Conservation (phyloP, 2,888 invertebrate species). For the Nudaria mundana region DNA sequence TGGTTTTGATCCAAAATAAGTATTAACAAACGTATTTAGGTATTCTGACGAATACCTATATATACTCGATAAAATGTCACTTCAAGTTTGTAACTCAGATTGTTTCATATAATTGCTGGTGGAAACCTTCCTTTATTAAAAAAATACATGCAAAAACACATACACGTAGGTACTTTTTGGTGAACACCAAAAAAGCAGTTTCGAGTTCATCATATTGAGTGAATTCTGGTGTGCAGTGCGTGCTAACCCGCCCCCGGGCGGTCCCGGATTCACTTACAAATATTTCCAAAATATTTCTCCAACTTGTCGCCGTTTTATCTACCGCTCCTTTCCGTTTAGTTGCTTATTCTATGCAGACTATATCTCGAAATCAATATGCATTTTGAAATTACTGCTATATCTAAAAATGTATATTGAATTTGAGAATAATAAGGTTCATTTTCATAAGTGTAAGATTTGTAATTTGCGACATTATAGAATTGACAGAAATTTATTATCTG, state of each 20-base stretch:
- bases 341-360: constrained; percentile 57
- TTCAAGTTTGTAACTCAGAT: no score
- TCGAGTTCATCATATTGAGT: constrained; percentile 38
- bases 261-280: constrained; percentile 69
- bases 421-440: not conserved
- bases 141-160: no score
- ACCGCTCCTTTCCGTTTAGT: constrained; percentile 77
- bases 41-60: no score
- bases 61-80: no score
- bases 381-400: not conserved
- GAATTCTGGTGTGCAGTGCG: constrained; percentile 39
- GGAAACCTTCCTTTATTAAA: no score
- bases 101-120: no score
- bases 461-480: constrained; percentile 22
- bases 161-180: no score
- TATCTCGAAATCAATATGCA: constrained; percentile 4
- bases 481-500: constrained; percentile 59
- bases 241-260: constrained; percentile 51
- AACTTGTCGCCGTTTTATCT: constrained; percentile 78
- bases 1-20: no score
- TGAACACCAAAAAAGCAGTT: constrained; percentile 27
- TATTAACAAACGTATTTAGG: no score
- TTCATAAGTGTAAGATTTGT: not conserved
- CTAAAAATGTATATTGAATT: constrained; percentile 12
- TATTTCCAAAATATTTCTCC: constrained; percentile 81